A percentile compares a stretch with the other conserved stretches of the same genome.
phyloP scores from a whole-genome alignment of 2,113 vertebrate genomes.

The Pholis gunnellus region DNA sequence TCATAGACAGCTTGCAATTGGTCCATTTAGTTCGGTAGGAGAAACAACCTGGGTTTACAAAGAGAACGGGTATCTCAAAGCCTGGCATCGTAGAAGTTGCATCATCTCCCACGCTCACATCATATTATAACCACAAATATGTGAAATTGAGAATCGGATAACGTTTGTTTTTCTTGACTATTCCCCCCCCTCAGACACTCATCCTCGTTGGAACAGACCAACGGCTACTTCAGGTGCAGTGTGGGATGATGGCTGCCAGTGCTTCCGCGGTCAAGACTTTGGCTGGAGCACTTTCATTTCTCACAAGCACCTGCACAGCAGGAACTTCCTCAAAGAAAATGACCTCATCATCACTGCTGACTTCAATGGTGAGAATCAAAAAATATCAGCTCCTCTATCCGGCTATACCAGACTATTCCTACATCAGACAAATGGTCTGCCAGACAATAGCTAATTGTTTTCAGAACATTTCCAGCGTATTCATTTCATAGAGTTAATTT shows the following conservation, averaged over 20 bases:
- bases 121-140: background rate
- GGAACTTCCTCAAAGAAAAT: conserved; percentile 89
- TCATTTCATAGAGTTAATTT: background rate
- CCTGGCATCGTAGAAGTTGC: background rate
- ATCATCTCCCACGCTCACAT: background rate
- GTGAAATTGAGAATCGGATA: background rate
- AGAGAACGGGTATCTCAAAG: background rate
- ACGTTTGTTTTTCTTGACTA: background rate
- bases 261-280: conserved; percentile 61
- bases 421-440: background rate
- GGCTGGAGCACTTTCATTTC: conserved; percentile 89
- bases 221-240: conserved; percentile 74
- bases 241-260: conserved; percentile 80
- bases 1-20: background rate
- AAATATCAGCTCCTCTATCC: background rate
- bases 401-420: background rate
- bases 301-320: conserved; percentile 82
- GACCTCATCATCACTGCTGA: conserved; percentile 89
- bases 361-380: conserved; percentile 85
- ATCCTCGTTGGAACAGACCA: conserved; percentile 86
- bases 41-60: background rate
- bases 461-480: background rate
- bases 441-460: background rate
- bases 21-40: no score
- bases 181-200: conserved; percentile 65